Base-by-base conservation (phyloP, 2,888 invertebrate genomes). In the Ichneumon xanthorius region DNA sequence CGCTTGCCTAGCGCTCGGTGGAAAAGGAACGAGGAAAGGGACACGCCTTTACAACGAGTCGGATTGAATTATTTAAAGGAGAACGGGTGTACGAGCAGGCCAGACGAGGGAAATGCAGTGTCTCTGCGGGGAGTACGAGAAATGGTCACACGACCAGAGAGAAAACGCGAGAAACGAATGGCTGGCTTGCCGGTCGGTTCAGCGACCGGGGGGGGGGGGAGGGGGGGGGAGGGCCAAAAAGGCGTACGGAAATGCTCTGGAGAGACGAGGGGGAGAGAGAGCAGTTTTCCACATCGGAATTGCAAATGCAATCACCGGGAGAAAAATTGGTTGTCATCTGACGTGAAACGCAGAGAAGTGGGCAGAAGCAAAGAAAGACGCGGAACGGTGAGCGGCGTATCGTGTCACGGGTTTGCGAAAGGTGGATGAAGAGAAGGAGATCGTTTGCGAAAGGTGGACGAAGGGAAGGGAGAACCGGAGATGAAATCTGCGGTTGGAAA, bases 251-350 rank as follows among this genome's bases (percentile, higher is more conserved):
- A 71, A 61, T n/a, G 75, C 63, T 45, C 45, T 45, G 16, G 14
- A 45, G 45, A 45, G 45, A 45, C 45, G 11, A 4, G 3, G 63
- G 50, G 40, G 70, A 71, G 50, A 58, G 81, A 78, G 30, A 58
- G 50, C 71, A 53, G 84, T 77, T 79, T 87, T 87, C 80, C 90
- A 86, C 90, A 92, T 93, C 89, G 90, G 93, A 93, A 93, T 93
- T 93, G 92, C 93, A 93, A 93, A 93, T 93, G 93, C 91, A 93
- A 93, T 93, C 93, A 92, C 92, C 89, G 90, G 89, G 88, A 92
- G 92, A 93, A 93, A 93, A 93, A 93, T 93, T 93, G 93, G 92
- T 92, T 93, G 93, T 93, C 93, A 93, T 93, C 92, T 91, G 92
- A 91, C 91, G 90, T 89, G 88, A 90, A 79, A 87, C 88, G 89